phyloP scores from a whole-genome alignment of 1,140 invertebrate species.

The Macrostomum lignano region DNA sequence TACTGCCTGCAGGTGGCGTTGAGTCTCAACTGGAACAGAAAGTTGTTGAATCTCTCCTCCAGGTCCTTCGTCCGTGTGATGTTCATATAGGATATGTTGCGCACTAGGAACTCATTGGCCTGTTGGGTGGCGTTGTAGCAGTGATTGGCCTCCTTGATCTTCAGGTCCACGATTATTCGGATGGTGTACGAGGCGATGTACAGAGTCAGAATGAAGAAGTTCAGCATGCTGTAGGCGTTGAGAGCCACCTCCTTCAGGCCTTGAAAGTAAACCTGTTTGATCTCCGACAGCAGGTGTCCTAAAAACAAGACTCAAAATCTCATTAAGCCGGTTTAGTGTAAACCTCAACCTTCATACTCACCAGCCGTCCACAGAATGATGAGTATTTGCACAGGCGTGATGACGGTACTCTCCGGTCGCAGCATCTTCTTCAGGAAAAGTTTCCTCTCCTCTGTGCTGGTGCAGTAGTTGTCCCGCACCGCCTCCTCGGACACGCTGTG shows the following conservation, averaged over 20 bases:
- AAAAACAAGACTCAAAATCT: constrained; percentile 8
- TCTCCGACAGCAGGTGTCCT: constrained; percentile 27
- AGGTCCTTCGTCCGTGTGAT: too few species aligned
- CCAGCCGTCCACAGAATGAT: constrained; percentile 27
- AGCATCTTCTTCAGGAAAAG: constrained; percentile 21
- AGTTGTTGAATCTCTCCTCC: too few species aligned
- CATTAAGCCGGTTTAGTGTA: not conserved
- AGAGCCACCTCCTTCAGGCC: constrained; percentile 20
- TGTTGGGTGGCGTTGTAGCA: too few species aligned
- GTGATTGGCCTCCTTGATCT: constrained; percentile 9
- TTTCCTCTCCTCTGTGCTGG: constrained; percentile 14
- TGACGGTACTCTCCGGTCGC: constrained; percentile 19
- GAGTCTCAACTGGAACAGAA: too few species aligned
- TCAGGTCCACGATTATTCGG: constrained; percentile 13
- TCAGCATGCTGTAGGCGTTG: constrained; percentile 25
- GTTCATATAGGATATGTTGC: too few species aligned
- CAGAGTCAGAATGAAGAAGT: constrained; percentile 22
- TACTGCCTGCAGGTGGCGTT: too few species aligned
- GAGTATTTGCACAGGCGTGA: constrained; percentile 24
- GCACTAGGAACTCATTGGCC: too few species aligned
- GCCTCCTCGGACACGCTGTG: constrained; percentile 13
- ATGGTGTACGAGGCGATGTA: constrained; percentile 25
- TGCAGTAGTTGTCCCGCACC: constrained; percentile 13
- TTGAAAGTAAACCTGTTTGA: constrained; percentile 24
- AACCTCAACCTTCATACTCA: constrained; percentile 6